Percentiles rank a stretch among this genome's conserved stretches.
These are phyloP conservation scores for Cantharis lateralis DNA, from an alignment of 2,888 invertebrate species.

Conservation along the genomic window DNA sequence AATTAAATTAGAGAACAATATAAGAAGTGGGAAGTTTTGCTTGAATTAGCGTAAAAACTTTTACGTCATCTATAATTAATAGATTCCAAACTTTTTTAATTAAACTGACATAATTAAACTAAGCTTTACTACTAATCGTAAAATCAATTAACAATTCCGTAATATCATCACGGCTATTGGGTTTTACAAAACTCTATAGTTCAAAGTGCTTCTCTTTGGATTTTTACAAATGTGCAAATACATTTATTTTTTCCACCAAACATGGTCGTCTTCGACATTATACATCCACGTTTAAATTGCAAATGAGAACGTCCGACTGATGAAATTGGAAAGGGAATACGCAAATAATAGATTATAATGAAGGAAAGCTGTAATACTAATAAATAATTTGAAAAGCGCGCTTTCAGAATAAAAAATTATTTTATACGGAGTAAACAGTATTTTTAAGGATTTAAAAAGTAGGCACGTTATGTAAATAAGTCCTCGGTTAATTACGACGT, in stretches of 20 bases:
- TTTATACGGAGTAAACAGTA: not conserved
- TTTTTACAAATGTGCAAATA: not conserved
- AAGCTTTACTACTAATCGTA: not conserved
- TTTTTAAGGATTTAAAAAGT: not conserved
- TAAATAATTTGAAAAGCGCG: slow-evolving; percentile 32
- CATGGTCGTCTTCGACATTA: slow-evolving; percentile 20
- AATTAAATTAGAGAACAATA: slow-evolving; percentile 11
- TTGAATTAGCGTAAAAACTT: not conserved
- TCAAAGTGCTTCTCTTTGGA: no score
- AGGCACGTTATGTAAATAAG: not conserved
- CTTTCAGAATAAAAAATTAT: slow-evolving; percentile 1
- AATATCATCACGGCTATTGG: not conserved
- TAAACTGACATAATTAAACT: not conserved
- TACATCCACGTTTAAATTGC: slow-evolving; percentile 36
- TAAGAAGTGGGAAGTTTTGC: not conserved
- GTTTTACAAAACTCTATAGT: not conserved
- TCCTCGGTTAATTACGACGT: slow-evolving; percentile 12
- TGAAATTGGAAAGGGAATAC: slow-evolving; percentile 39
- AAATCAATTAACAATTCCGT: not conserved
- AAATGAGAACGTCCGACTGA: slow-evolving; percentile 34
- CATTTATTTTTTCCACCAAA: slow-evolving; percentile 16
- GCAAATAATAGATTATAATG: slow-evolving; percentile 39
- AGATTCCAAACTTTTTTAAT: not conserved
- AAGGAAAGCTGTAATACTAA: slow-evolving; percentile 32
- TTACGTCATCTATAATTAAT: not conserved